Base-by-base conservation (phyloP, 2,113 vertebrate genomes). In the Blennius ocellaris region DNA sequence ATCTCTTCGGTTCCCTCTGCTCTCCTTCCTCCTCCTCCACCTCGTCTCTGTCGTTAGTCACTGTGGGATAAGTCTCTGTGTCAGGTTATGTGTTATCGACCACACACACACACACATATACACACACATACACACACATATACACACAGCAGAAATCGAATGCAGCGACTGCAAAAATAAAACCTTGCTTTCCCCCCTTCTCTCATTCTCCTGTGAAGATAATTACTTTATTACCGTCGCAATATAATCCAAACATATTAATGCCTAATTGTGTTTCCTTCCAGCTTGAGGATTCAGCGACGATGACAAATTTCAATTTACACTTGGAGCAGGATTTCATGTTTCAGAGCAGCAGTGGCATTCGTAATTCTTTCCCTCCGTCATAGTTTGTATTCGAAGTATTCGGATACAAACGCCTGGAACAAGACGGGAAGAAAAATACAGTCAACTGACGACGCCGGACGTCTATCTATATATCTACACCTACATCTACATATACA, bases 71-170 rank as follows among this genome's bases (percentile, higher is more conserved):
- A 53, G 55, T 59, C 69, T 84, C 61, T 55, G 43, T 75, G 81
- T 88, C 63, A 60, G 78, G 76, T 82, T 69, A 68, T 61, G 81
- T 80, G 81, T 80, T 78, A 73, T 86, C 53, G 40, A 73, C 73
- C 9, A 57, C 39, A 49, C 7, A 37, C 11, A 43, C 15, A 41
- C 55, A 11, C 73, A 4, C 10, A 65, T 7, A 57, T 36, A 49
- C 7, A 37, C 11, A 43, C 15, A 41, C 55, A 45, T 14, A 50
- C 51, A 54, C 64, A 55, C 44, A 55, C 58, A 60, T 49, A 49
- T 48, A 59, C 16, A 43, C 66, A 43, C n/a, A 15, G 44, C 44
- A 45, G 44, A 4, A 8, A 45, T 30, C 21, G 21, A 30, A 30
- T 30, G 21, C 21, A 30, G 21, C 21, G 21, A 30, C 2, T 30